phyloP scores from a whole-genome alignment of 2,113 vertebrate species.

The Colistium nudipinnis region DNA sequence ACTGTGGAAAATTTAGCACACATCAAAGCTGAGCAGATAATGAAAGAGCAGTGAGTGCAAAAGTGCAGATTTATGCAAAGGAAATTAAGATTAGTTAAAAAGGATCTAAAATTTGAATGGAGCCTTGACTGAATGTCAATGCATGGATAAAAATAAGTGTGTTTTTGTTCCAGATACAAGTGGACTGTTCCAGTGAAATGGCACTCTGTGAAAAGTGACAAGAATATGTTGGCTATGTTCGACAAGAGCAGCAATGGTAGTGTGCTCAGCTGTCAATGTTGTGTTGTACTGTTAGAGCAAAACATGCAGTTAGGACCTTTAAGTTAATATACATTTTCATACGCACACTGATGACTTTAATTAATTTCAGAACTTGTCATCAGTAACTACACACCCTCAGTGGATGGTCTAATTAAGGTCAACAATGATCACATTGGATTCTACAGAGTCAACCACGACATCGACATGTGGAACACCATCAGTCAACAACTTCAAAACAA shows the following conservation, averaged over 20 bases:
- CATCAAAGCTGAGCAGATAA: too few species aligned
- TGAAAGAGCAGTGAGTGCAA: too few species aligned
- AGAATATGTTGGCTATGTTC: conserved; percentile 69
- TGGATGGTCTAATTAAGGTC: conserved; percentile 80
- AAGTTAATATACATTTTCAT: too few species aligned
- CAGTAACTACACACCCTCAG: conserved; percentile 5
- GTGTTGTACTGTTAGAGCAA: too few species aligned
- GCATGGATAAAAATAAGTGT: not conserved
- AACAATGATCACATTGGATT: conserved; percentile 93
- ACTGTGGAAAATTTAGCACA: too few species aligned
- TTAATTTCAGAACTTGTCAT: conserved; percentile 79
- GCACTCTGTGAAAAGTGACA: conserved; percentile 56
- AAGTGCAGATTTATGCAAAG: too few species aligned
- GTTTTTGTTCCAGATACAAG: conserved; percentile 85
- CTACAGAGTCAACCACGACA: conserved; percentile 91
- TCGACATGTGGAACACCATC: conserved; percentile 79
- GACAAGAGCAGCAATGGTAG: conserved; percentile 81
- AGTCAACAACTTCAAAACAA: conserved; percentile 63
- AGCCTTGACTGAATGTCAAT: not conserved
- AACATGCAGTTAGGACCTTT: too few species aligned
- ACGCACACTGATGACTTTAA: not conserved
- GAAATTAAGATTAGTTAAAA: not conserved
- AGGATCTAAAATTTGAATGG: not conserved
- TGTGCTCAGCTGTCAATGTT: not conserved
- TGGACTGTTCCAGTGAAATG: conserved; percentile 94